A percentile compares a stretch with the other conserved stretches of the same genome.
phyloP scores from a whole-genome alignment of 2,888 invertebrate species.

The Notocelia uddmanniana region DNA sequence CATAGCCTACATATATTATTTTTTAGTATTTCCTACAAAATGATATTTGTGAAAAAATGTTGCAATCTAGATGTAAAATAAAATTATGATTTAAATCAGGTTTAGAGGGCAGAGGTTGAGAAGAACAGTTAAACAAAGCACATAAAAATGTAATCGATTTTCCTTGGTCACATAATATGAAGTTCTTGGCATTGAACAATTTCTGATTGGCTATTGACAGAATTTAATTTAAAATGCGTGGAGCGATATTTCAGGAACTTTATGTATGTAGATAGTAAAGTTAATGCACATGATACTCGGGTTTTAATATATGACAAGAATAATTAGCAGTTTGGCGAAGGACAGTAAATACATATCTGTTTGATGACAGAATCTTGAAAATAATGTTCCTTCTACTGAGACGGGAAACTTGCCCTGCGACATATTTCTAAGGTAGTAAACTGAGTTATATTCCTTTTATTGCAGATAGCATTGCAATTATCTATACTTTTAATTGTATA shows the following conservation, averaged over 20 bases:
- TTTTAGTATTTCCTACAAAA: no score
- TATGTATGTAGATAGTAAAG: slow-evolving; percentile 16
- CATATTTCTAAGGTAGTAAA: not conserved
- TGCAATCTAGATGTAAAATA: not conserved
- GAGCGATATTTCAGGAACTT: not conserved
- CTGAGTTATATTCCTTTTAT: slow-evolving; percentile 41
- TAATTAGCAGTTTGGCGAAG: not conserved
- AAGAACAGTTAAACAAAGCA: slow-evolving; percentile 10
- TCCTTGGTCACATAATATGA: slow-evolving; percentile 14
- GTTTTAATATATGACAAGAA: not conserved
- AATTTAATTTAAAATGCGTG: slow-evolving; percentile 19
- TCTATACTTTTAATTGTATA: slow-evolving; percentile 49
- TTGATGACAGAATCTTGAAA: not conserved
- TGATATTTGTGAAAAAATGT: not conserved
- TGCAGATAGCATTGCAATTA: slow-evolving; percentile 55
- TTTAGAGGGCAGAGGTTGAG: slow-evolving; percentile 19
- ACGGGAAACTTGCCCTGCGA: not conserved
- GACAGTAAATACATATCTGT: not conserved
- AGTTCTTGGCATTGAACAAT: slow-evolving; percentile 6
- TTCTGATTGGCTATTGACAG: slow-evolving; percentile 5
- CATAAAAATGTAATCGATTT: slow-evolving; percentile 20
- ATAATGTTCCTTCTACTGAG: not conserved
- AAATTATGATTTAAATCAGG: not conserved
- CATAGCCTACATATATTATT: no score
- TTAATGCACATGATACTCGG: not conserved